Percentiles rank a stretch among this genome's conserved stretches.
Conservation (phyloP, 2,888 invertebrate species). For the Alsophila aescularia region DNA sequence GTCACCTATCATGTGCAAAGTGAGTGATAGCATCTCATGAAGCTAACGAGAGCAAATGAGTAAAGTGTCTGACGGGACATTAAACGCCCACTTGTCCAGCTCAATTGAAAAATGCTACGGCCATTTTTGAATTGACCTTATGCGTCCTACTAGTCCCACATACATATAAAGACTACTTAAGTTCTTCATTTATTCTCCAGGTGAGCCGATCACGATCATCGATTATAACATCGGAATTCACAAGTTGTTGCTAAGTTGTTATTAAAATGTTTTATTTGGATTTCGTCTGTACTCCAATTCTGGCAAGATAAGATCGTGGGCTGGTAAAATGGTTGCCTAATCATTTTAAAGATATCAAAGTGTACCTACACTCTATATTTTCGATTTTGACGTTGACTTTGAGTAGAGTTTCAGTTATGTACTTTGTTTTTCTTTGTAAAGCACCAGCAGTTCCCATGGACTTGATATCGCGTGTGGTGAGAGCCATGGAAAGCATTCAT, state of each 20-base stretch:
- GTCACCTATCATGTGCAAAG: slow-evolving; percentile 45
- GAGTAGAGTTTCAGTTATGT: slow-evolving; percentile 19
- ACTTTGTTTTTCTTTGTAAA: slow-evolving; percentile 42
- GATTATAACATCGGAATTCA: slow-evolving; percentile 12
- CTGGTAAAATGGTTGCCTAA: slow-evolving; percentile 6
- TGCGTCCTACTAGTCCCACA: slow-evolving; percentile 45
- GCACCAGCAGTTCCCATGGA: slow-evolving; percentile 45
- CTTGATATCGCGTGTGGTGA: slow-evolving; percentile 58
- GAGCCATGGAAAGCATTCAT: slow-evolving; percentile 57
- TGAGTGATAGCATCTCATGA: slow-evolving; percentile 61
- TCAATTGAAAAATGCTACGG: slow-evolving; percentile 73
- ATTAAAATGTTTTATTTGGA: slow-evolving; percentile 12
- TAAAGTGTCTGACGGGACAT: slow-evolving; percentile 57
- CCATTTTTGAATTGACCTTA: slow-evolving; percentile 70
- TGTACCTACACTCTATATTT: no score
- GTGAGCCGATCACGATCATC: slow-evolving; percentile 15
- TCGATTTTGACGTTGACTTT: slow-evolving; percentile 16
- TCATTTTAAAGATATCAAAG: background rate
- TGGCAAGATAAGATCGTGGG: slow-evolving; percentile 20
- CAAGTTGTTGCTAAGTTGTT: slow-evolving; percentile 26
- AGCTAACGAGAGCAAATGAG: slow-evolving; percentile 60
- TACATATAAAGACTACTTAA: slow-evolving; percentile 6
- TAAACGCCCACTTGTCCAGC: slow-evolving; percentile 65
- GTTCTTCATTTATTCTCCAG: slow-evolving; percentile 5
- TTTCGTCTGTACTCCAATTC: slow-evolving; percentile 17